Evolutionary conservation across 2,888 invertebrate genomes (phyloP), one percentile per base, ranked within the genome.

Genomic region (Trachelus tabidus): DNA sequence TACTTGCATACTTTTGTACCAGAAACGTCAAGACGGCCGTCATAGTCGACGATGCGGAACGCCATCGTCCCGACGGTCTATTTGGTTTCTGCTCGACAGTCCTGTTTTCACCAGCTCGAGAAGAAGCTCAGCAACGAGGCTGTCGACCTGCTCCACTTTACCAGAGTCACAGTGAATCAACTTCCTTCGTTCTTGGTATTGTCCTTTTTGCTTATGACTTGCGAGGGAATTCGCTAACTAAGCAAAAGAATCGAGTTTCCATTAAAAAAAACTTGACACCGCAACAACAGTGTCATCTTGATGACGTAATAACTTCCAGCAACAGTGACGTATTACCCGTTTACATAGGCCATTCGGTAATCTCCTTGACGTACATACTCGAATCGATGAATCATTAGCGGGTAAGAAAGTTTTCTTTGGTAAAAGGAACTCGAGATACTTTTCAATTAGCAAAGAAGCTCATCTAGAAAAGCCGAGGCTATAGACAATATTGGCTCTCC

Each of bases 191-290:
- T 79, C 78, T 68, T 77, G 73, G 76, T 83, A 80, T 77, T 77
- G 77, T 71, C 71, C 73, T 33, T 77, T 77, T 73, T 78, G 79
- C 75, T 79, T 76, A 81, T 80, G 79, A 73, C 79, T 77, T 75
- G 73, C 83, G 79, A 81, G 83, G 76, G 82, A 75, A 83, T 83
- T 79, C 35, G 77, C 69, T 79, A 82, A 76, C 79, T 82, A 83
- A 79, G 83, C 77, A 80, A 78, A 79, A 79, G 80, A 82, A 75
- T 83, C 82, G 76, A 82, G 77, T 83, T 83, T 79, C 83, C 82
- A 78, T 83, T 82, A 9, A 76, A 76, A 75, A 78, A 75, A 77
- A 56, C 79, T 78, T 76, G 75, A 82, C 71, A 76, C 79, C 73
- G 73, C 71, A 6, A 23, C 23, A 23, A 56, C 23, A 3, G 56